Base-by-base conservation (phyloP, 1,140 invertebrate species). In the Euura lappo region DNA sequence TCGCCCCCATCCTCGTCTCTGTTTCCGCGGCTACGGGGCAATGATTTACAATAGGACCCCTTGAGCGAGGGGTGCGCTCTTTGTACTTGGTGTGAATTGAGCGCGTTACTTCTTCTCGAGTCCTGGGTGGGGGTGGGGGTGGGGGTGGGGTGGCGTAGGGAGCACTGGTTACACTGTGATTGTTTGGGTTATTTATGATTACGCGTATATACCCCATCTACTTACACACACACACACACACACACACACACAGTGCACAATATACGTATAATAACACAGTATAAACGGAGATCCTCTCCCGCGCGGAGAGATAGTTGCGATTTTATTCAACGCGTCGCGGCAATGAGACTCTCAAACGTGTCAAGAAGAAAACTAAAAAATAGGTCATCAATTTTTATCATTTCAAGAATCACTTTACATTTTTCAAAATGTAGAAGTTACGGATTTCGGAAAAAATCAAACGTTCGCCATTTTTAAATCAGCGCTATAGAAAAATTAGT, bases 121-220 rank as follows among this genome's bases (percentile, higher is more conserved):
- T 72, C 47, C 28, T 28, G 28, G 51, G 71, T 73, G 44, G 67
- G 11, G 65, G 43, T 77, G 71, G 72, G n/a, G 65, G 47, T 6
- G 65, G 69, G 72, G 60, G 67, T 60, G 67, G 11, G 65, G 43
- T 77, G 71, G 72, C 10, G 6, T 28, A 60, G 51, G 8, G 51
- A 28, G 28, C 28, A 28, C 28, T 8, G 51, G 13, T 60, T 60
- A 60, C 51, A 60, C 44, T 75, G 73, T 81, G 78, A 85, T 82
- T 84, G 79, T 81, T 81, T 80, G 78, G 76, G 79, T 85, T 84
- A 85, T 85, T 86, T 85, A 85, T 78, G 80, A 79, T 80, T 71
- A 78, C 76, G 68, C 51, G 8, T 60, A 60, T 60, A 60, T n/a
- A 28, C 28, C 28, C 28, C 28, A 28, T 28, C 28, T 28, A 28